Base-by-base conservation (phyloP, 30 jellyfish, hydroid and myxozoan genomes). In the Phacellophora camtschatica region DNA sequence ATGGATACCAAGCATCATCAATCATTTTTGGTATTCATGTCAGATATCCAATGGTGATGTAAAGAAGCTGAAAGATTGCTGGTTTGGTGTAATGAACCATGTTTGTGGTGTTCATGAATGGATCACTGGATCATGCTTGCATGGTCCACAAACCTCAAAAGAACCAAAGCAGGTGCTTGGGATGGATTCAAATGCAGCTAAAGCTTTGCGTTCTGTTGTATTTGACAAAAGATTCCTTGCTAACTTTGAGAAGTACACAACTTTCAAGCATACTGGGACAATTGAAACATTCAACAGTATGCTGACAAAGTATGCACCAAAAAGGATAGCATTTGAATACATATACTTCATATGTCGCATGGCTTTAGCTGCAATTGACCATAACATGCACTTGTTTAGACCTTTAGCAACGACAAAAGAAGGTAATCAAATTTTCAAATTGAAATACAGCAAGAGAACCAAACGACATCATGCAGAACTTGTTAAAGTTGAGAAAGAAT, bases 301-400 rank as follows among this genome's bases (percentile, higher is more conserved):
- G 81, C 69, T 75, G 0, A 41, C 66, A 34, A 75, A 75, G 66
- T 75, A 75, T 75, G 81, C 81, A 11, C 80, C 88, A 16, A 75
- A 75, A 75, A 34, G 88, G 23, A 18, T 68, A 10, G 46, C 83
- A 12, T 68, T 68, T 30, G 67, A 53, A 53, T 53, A 53, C 20
- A 1, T 61, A 9, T 61, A 61, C 1, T 61, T 61, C 22, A 23
- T 61, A 11, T 61, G 51, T 13, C 75, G 75, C 46, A 61, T 61
- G 75, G 75, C 81, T 33, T 66, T 66, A 30, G 81, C 68, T 66
- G 81, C 81, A 19, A 37, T 66, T 11, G 81, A 66, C 43, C 81
- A 66, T 27, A 66, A 1, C 72, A 12, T 33, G 64, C 81, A 66
- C 24, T 32, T 39, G 13, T 13, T 8, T 61, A 24, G 76, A 24